A percentile compares a stretch with the other conserved stretches of the same genome.
These are phyloP conservation scores for Dromiciops gliroides DNA, from an alignment of 2,113 vertebrate genomes.

Conservation along the genomic window DNA sequence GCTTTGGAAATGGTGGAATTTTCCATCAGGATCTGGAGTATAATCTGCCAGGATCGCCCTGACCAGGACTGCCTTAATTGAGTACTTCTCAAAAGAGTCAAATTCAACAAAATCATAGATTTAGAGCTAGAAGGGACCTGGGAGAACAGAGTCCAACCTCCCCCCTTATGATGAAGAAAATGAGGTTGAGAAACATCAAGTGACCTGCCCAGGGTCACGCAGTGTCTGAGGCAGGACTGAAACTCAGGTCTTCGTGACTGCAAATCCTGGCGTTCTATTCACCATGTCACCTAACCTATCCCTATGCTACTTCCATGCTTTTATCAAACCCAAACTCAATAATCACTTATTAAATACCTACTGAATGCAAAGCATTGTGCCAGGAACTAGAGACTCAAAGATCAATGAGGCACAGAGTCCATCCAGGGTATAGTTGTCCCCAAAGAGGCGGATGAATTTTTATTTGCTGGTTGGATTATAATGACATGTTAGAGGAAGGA, in stretches of 20 bases:
- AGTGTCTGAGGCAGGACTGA: not conserved
- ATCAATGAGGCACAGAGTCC: not conserved
- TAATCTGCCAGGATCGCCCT: not conserved
- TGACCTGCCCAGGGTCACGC: not conserved
- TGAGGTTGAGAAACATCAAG: not conserved
- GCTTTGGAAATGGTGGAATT: not conserved
- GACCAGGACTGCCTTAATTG: not conserved
- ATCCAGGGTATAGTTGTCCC: not conserved
- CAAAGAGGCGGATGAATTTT: not conserved
- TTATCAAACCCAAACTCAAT: not conserved
- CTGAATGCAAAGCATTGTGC: not conserved
- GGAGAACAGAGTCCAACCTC: not conserved
- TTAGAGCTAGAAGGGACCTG: not conserved
- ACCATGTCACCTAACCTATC: not conserved
- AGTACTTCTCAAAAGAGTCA: not conserved
- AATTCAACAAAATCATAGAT: not conserved
- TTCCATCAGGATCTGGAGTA: not conserved
- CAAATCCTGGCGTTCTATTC: too few species aligned
- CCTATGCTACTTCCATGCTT: not conserved
- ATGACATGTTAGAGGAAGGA: not conserved
- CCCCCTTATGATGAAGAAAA: not conserved
- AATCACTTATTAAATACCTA: not conserved
- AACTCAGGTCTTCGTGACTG: not conserved
- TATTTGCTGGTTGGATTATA: not conserved
- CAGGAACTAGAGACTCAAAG: not conserved